Base-by-base conservation (phyloP, 2,797 vertebrate species). In the Parambassis ranga region DNA sequence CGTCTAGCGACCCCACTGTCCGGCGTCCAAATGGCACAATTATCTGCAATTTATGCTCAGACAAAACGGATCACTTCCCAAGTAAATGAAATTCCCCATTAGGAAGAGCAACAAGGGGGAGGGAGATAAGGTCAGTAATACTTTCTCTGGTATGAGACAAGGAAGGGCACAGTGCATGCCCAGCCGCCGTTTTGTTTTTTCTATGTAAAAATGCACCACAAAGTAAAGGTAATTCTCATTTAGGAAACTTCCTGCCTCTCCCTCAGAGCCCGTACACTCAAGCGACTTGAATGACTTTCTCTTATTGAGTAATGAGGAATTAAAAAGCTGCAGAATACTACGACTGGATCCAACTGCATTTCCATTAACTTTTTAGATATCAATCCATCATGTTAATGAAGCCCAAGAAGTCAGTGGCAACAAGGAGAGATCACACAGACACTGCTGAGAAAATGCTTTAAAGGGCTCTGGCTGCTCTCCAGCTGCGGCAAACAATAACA, bases 21-120 rank as follows among this genome's bases (percentile, higher is more conserved):
- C 50, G 11, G 10, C 37, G 4, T 82, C 84, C 78, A 86, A 85
- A 85, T 68, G 57, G 73, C 31, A 82, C 82, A 85, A 87, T 88
- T 88, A 86, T 86, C 66, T 77, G 74, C 76, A 88, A 90, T 91
- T 90, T 88, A 66, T 80, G 76, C 79, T 79, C 61, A 65, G 74
- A 80, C 79, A 71, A 72, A 88, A 87, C 52, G 51, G 84, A 77
- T 87, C 72, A 76, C 83, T 87, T 88, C 75, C 75, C 65, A 20
- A 4, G 43, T 67, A 87, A 89, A 88, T 85, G 44, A 87, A 88
- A 87, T 82, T 81, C 73, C 65, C 72, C 82, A 84, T 90, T 86
- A 82, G 48, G 64, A 81, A 82, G 59, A 80, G 68, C 66, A 86
- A 83, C 75, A 79, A 62, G 28, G 22, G 39, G 61, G 50, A 48